Evolutionary conservation across 2,888 invertebrate genomes (phyloP), one percentile per base, ranked within the genome.

Genomic region (Sinodicranocentrus sp.): DNA sequence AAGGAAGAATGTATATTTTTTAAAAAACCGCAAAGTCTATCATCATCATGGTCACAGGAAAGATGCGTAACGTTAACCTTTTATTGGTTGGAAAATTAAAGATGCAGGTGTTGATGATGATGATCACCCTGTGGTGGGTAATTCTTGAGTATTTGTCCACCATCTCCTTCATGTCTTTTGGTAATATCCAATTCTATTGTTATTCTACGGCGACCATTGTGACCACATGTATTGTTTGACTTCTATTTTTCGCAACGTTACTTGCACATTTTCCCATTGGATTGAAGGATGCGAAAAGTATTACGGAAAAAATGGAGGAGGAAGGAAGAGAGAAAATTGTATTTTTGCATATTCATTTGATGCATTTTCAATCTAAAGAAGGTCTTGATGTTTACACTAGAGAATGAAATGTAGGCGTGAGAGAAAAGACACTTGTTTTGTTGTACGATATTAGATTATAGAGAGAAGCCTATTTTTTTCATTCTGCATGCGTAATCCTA

Each of bases 251-350:
- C 25, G 28, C 39, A 48, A 48, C n/a, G n/a, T 48, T n/a, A 48
- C n/a, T n/a, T 48, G 48, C 48, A 48, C 48, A 33, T 33, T 33
- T 33, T n/a, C 33, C 33, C 33, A 33, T 33, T 33, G 5, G 10
- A 10, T 10, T 33, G 10, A 48, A 48, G 48, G 48, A 48, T 54
- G 19, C 57, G 57, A 44, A 67, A 77, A 77, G 57, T 77, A 65
- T 77, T 33, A 67, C 67, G 67, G 10, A 48, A 57, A 59, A 76
- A 76, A 68, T 10, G 52, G 33, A 21, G 54, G 25, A 26, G 28
- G 26, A 63, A 75, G 61, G 48, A 33, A 43, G 6, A n/a, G 23
- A 33, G 13, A 54, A 48, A 75, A 19, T 59, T 57, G 21, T 23
- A n/a, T n/a, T n/a, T n/a, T n/a, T n/a, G n/a, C n/a, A n/a, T n/a